A percentile compares a stretch with the other conserved stretches of the same genome.
Evolutionary conservation across 2,797 vertebrate genomes (phyloP).

Genomic region (Lateolabrax maculatus): DNA sequence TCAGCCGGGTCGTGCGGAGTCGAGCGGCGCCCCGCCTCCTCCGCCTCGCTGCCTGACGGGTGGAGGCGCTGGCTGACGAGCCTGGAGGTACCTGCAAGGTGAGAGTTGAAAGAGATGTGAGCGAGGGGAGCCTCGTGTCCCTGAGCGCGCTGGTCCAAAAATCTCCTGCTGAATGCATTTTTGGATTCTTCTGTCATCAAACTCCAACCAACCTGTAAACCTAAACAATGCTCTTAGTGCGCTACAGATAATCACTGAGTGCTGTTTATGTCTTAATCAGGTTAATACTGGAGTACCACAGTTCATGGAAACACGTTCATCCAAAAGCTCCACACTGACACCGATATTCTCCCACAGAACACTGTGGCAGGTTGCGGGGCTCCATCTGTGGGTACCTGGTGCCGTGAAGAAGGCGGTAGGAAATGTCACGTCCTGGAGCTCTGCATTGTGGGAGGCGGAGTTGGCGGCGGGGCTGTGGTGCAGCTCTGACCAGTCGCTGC

Average conservation of each 20-base stretch:
- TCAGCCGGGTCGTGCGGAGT: conserved; percentile 56
- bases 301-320: not conserved
- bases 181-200: not conserved
- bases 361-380: not conserved
- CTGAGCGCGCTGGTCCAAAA: not conserved
- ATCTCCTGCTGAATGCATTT: not conserved
- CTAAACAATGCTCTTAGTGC: too few species aligned
- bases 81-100: conserved; percentile 57
- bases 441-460: conserved; percentile 71
- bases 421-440: conserved; percentile 66
- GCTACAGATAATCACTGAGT: too few species aligned
- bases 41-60: conserved; percentile 15
- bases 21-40: conserved; percentile 24
- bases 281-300: not conserved
- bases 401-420: conserved; percentile 61
- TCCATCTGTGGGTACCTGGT: conserved; percentile 64
- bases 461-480: conserved; percentile 61
- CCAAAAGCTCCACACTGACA: not conserved
- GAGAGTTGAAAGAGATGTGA: conserved; percentile 4
- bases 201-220: not conserved
- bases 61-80: conserved; percentile 51
- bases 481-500: conserved; percentile 60
- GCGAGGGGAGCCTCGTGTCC: not conserved
- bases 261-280: not conserved
- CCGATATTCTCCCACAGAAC: not conserved